Evolutionary conservation across 2,797 vertebrate genomes (phyloP), one percentile per base, ranked within the genome.

Genomic region (Melanotaenia boesemani): DNA sequence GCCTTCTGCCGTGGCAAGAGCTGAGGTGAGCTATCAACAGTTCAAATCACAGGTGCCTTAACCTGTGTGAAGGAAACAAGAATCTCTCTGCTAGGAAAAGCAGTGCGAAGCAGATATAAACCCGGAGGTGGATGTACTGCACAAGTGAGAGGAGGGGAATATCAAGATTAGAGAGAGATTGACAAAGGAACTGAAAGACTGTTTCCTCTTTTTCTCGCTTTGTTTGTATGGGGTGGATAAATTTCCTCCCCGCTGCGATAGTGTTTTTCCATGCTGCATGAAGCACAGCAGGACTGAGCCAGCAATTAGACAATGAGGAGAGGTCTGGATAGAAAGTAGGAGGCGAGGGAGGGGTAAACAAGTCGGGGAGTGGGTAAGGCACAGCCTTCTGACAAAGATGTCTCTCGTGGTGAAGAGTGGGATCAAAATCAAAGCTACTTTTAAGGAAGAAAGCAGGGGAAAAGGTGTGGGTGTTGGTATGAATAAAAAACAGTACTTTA

Each of bases 251-350:
- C 69, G 68, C 89, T 18, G 79, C 58, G 85, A 88, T 80, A 80
- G 78, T 84, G 81, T 89, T 91, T 91, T 86, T 90, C 83, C 86
- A 89, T 84, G 87, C 86, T 76, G 90, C 86, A 90, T 86, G 88
- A 81, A 84, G 82, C 90, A 61, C 93, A 92, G 91, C 88, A 77
- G 89, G 90, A 88, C 85, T 70, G 83, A 91, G 86, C 86, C 81
- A 76, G 89, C 87, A 91, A 92, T 92, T 91, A 93, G 79, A 87
- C 76, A 70, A 76, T 55, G 76, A 80, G 81, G 85, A 92, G 90
- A 88, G 73, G 52, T 39, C 55, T 80, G 80, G 72, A 62, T 77
- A 59, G 70, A 74, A 30, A 54, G 65, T 57, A 41, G 56, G 67
- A 59, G 70, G 84, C 55, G 22, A 24, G 78, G 52, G 48, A 57